A percentile compares a stretch with the other conserved stretches of the same genome.
Evolutionary conservation across 1,140 invertebrate species (phyloP).

Genomic region (Onthophagus taurus): DNA sequence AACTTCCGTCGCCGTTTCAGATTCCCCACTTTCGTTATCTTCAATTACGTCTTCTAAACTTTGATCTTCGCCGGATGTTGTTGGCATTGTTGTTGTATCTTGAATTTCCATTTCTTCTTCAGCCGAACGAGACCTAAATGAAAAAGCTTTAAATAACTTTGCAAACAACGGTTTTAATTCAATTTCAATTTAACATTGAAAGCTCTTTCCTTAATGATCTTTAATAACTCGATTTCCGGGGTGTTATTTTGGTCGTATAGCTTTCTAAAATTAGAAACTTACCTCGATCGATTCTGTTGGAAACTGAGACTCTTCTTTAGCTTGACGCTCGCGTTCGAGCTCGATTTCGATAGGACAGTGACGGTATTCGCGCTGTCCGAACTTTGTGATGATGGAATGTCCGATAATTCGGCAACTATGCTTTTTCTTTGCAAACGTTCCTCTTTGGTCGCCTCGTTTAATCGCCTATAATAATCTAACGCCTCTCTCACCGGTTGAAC

Average conservation of each 20-base stretch:
- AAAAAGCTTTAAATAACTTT: conserved; percentile 3
- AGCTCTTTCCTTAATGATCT: not conserved
- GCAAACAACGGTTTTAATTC: not conserved
- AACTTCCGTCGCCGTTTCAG: conserved; percentile 59
- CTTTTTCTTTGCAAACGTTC: conserved; percentile 51
- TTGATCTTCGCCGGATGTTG: conserved; percentile 46
- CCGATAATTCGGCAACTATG: conserved; percentile 39
- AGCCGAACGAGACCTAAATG: conserved; percentile 32
- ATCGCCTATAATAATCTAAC: conserved; percentile 47
- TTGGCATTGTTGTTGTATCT: conserved; percentile 19
- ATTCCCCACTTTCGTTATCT: conserved; percentile 53
- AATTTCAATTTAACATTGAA: not conserved
- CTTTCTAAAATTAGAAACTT: too few relatives aligned
- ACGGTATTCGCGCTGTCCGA: conserved; percentile 23
- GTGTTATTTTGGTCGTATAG: not conserved
- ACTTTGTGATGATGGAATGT: conserved; percentile 33
- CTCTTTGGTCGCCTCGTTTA: conserved; percentile 56
- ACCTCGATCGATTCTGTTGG: conserved; percentile 35
- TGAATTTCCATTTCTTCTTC: conserved; percentile 32
- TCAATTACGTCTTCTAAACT: conserved; percentile 49
- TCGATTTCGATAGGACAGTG: conserved; percentile 41
- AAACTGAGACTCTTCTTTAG: conserved; percentile 38
- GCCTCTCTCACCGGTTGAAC: conserved; percentile 48
- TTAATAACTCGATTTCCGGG: not conserved
- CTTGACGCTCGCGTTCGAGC: conserved; percentile 44